These are phyloP conservation scores for Zygothrica quintamaculata DNA, from an alignment of 2,888 invertebrate species.

Conservation along the genomic window DNA sequence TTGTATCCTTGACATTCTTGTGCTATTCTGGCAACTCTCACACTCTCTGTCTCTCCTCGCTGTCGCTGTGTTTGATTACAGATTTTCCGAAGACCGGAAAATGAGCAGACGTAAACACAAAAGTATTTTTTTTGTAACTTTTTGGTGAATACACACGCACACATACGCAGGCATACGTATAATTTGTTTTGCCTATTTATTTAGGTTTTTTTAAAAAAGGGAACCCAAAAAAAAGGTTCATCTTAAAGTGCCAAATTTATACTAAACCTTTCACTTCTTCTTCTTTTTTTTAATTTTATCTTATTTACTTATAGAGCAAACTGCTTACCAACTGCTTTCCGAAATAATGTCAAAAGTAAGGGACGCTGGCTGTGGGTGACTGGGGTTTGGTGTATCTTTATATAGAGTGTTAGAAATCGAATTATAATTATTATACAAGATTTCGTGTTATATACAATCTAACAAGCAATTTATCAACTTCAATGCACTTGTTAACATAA, in stretches of 20 bases:
- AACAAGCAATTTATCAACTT: background rate
- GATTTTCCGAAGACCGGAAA: conserved; percentile 15
- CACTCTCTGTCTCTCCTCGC: conserved; percentile 32
- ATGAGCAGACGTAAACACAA: conserved; percentile 22
- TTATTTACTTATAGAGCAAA: no score
- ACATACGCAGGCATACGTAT: background rate
- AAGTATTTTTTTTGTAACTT: conserved; percentile 20
- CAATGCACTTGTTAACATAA: background rate
- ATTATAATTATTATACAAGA: no score
- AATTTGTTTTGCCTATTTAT: conserved; percentile 39
- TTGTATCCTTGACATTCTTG: conserved; percentile 59
- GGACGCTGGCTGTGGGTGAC: no score
- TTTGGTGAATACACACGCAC: conserved; percentile 1
- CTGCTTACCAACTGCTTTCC: background rate
- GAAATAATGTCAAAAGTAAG: background rate
- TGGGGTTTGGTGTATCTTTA: no score
- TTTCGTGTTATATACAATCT: no score
- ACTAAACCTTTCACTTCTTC: conserved; percentile 27
- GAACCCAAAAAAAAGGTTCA: conserved; percentile 23
- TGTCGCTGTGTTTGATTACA: conserved; percentile 32
- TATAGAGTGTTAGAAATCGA: no score
- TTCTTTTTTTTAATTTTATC: no score
- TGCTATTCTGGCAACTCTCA: no score
- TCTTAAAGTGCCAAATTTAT: conserved; percentile 15
- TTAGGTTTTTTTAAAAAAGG: conserved; percentile 45